Base-by-base conservation (phyloP, 2,888 invertebrate species). In the Liodrosophila aerea region DNA sequence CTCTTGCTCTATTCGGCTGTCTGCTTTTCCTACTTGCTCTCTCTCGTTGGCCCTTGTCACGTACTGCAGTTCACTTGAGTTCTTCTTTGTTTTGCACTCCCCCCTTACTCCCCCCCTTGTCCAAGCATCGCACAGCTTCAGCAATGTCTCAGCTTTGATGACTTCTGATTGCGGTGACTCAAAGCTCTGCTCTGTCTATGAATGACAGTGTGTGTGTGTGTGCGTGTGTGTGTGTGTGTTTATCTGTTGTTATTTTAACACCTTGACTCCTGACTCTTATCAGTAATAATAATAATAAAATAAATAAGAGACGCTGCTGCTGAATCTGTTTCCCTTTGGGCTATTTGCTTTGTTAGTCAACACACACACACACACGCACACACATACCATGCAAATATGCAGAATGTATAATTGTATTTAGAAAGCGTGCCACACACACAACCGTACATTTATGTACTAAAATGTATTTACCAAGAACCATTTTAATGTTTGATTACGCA, bases 241-340 rank as follows among this genome's bases (percentile, higher is more conserved):
- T 66, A 50, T 60, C 41, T 45, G 15, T 30, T 27, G 33, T 67
- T 54, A 40, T 46, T 52, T 73, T 40, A 68, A 40, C 57, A 62
- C 69, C 56, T 73, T 50, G 50, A 51, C 46, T 52, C 54, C 31
- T 13, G 40, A 22, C 22, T 64, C 50, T 73, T 73, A 62, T 73
- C 74, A 57, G 22, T 16, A 30, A 16, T 53, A 18, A 18, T 29
- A 36, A 1, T 16, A 2, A 15, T 7, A 7, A 4, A 5, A 22
- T 22, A 22, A 5, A 22, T 22, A 5, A 5, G 5, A 22, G 22
- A 22, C 22, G 22, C 5, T 22, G 22, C 2, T 22, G n/a, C n/a
- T 5, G 2, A 29, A 29, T n/a, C 8, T 39, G 29, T 16, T 27
- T 29, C 27, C 8, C 27, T n/a, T 30, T 30, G n/a, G 30, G 1